Evolutionary conservation across 1,140 invertebrate species (phyloP).

Genomic region (Capitella teleta): DNA sequence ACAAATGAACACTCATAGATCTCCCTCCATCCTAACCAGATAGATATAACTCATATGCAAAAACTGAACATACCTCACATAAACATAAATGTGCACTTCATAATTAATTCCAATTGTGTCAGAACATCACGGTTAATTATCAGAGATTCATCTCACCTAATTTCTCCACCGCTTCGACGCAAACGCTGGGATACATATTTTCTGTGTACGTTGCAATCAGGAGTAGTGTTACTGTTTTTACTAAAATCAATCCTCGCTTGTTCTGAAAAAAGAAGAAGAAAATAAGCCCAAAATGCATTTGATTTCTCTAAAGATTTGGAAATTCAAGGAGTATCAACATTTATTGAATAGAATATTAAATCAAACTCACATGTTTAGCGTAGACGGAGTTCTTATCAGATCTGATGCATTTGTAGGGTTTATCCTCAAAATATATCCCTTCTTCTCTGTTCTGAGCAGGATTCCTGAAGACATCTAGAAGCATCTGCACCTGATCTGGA

Average conservation of each 20-base stretch:
- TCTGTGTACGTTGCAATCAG: slow-evolving; percentile 37
- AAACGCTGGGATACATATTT: slow-evolving; percentile 40
- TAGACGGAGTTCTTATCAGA: slow-evolving; percentile 41
- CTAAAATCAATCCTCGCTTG: slow-evolving; percentile 33
- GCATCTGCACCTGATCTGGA: slow-evolving; percentile 30
- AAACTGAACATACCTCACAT: too few species aligned
- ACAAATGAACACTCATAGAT: too few species aligned
- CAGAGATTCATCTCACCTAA: slow-evolving; percentile 23
- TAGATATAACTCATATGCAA: too few species aligned
- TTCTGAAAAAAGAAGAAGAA: slow-evolving; percentile 16
- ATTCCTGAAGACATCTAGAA: slow-evolving; percentile 38
- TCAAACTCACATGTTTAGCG: slow-evolving; percentile 36
- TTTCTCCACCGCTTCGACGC: slow-evolving; percentile 42
- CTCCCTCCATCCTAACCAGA: too few species aligned
- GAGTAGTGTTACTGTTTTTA: slow-evolving; percentile 29
- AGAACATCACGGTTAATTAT: too few species aligned
- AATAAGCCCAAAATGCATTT: slow-evolving; percentile 1
- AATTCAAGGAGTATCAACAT: neutral
- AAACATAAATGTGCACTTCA: too few species aligned
- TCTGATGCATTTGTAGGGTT: slow-evolving; percentile 36
- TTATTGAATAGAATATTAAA: neutral
- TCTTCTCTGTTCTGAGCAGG: slow-evolving; percentile 37
- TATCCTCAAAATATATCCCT: slow-evolving; percentile 38
- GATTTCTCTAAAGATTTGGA: neutral
- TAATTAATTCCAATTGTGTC: too few species aligned